Percentiles rank a stretch among this genome's conserved stretches.
phyloP scores from a whole-genome alignment of 2,888 invertebrate species.

The Melangyna quadrimaculata region DNA sequence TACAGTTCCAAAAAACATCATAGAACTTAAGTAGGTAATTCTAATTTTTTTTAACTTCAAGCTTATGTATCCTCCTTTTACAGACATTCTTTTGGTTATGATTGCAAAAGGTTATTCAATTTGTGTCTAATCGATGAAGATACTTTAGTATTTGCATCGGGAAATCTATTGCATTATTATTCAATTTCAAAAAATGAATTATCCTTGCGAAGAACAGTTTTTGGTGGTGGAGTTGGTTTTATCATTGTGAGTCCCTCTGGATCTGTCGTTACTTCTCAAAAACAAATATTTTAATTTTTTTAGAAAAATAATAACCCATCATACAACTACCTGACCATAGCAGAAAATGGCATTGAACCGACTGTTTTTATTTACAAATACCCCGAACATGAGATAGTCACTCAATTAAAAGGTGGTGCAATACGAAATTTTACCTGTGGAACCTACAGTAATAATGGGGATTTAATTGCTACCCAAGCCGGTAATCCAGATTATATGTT shows the following conservation, averaged over 20 bases:
- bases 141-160: constrained; percentile 90
- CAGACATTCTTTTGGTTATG: constrained; percentile 93
- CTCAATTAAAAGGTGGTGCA: constrained; percentile 90
- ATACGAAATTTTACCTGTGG: constrained; percentile 87
- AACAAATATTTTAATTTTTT: constrained; percentile 56
- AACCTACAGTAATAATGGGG: constrained; percentile 90
- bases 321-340: constrained; percentile 89
- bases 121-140: constrained; percentile 88
- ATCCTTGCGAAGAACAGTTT: constrained; percentile 87
- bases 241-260: constrained; percentile 85
- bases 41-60: neutral
- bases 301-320: constrained; percentile 85
- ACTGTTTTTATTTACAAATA: constrained; percentile 91
- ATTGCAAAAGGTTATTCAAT: constrained; percentile 91
- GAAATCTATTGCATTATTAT: constrained; percentile 90
- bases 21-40: constrained; percentile 75
- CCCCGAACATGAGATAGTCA: constrained; percentile 89
- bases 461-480: constrained; percentile 86
- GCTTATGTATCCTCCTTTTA: neutral
- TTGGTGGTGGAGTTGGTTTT: constrained; percentile 91
- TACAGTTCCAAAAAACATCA: constrained; percentile 75
- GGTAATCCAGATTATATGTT: constrained; percentile 93
- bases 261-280: constrained; percentile 29
- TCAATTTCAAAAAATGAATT: constrained; percentile 85
- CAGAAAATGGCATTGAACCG: constrained; percentile 89